Percentiles rank a stretch among this genome's conserved stretches.
Conservation (phyloP, 2,113 vertebrate genomes). For the Ifrita kowaldi region DNA sequence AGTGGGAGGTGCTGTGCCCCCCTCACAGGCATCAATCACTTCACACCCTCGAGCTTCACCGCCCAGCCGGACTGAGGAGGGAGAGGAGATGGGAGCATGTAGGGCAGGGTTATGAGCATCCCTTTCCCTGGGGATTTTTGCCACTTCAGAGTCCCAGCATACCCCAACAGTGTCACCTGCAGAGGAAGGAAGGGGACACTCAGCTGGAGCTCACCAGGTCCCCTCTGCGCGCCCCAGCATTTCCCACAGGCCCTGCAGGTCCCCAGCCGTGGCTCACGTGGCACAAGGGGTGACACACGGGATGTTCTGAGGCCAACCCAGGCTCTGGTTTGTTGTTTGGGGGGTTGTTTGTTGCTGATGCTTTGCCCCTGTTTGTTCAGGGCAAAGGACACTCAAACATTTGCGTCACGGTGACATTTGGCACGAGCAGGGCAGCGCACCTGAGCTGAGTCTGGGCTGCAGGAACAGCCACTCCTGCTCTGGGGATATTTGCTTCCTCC, state of each 20-base stretch:
- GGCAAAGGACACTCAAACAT: neutral
- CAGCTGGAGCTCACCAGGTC: neutral
- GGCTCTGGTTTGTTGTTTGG: neutral
- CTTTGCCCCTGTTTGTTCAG: slow-evolving; percentile 16
- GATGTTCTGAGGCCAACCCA: neutral
- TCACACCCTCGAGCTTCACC: slow-evolving; percentile 75
- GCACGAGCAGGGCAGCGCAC: neutral
- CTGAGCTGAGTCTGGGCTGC: neutral
- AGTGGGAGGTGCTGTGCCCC: neutral
- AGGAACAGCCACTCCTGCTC: neutral
- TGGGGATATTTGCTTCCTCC: neutral
- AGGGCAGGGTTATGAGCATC: slow-evolving; percentile 77
- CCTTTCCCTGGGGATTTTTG: slow-evolving; percentile 40
- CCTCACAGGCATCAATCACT: slow-evolving; percentile 47
- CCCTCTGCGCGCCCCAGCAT: neutral
- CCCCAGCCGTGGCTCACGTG: neutral
- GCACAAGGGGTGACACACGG: fast-evolving
- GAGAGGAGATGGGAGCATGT: slow-evolving; percentile 17
- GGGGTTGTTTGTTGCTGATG: neutral
- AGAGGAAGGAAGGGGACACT: neutral
- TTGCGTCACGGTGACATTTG: slow-evolving; percentile 2
- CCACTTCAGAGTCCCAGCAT: slow-evolving; percentile 75
- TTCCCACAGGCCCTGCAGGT: neutral
- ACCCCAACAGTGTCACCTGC: slow-evolving; percentile 84
- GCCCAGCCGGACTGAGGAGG: slow-evolving; percentile 75